Conservation (phyloP, 2,797 vertebrate species). For the Moxostoma hubbsi region DNA sequence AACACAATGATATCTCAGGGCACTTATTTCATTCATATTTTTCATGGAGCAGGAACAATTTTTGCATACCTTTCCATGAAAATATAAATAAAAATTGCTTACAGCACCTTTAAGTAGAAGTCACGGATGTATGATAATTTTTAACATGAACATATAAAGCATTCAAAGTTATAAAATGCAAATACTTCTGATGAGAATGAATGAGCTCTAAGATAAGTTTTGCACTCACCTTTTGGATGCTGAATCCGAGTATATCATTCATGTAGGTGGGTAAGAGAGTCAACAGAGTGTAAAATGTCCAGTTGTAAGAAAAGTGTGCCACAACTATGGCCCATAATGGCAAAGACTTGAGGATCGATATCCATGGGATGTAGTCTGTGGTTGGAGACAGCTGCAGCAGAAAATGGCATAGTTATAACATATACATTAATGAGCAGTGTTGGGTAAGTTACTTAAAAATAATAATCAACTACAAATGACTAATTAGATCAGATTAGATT, state of each 20-base stretch:
- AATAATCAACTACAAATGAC: too few species aligned
- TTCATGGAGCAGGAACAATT: too few species aligned
- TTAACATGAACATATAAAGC: neutral
- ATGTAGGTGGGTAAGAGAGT: conserved; percentile 98
- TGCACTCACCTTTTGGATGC: conserved; percentile 89
- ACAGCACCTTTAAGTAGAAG: neutral
- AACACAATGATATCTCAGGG: too few species aligned
- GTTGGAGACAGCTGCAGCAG: conserved; percentile 79
- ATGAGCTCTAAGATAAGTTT: neutral
- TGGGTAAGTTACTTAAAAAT: too few species aligned
- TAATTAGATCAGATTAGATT: too few species aligned
- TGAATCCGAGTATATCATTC: conserved; percentile 91
- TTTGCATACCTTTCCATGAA: too few species aligned
- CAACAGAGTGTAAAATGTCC: conserved; percentile 97
- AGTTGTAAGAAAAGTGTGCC: conserved; percentile 97
- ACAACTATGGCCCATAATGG: conserved; percentile 93
- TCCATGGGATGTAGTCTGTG: conserved; percentile 85
- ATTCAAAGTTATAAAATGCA: neutral
- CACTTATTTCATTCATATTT: too few species aligned
- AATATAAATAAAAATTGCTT: neutral
- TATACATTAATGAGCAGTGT: too few species aligned
- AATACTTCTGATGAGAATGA: neutral
- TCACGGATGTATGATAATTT: neutral
- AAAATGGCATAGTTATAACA: conserved; percentile 24
- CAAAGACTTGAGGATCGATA: conserved; percentile 83